Percentiles rank a stretch among this genome's conserved stretches.
phyloP scores from a whole-genome alignment of 1,140 invertebrate species.

The Eupristina koningsbergeri region DNA sequence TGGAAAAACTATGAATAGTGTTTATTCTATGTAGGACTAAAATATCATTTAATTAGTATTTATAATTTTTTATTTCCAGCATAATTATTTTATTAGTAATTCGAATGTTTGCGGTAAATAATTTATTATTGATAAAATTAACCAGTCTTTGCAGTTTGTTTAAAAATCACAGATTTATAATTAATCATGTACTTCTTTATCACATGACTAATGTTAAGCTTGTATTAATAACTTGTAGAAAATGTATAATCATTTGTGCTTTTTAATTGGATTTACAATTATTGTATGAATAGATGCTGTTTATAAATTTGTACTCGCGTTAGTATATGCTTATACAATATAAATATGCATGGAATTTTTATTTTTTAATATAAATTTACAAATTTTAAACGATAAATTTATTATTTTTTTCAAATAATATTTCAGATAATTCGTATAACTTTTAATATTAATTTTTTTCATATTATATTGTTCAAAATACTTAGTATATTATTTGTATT shows the following conservation, averaged over 20 bases:
- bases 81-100: conserved; percentile 4
- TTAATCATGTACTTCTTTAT: conserved; percentile 24
- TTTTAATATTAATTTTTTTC: background rate
- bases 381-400: background rate
- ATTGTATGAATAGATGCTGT: conserved; percentile 4
- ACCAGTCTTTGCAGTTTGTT: conserved; percentile 44
- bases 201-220: conserved; percentile 35
- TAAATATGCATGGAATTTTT: background rate
- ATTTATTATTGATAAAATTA: conserved; percentile 37
- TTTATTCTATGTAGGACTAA: no score
- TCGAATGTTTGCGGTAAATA: conserved; percentile 16
- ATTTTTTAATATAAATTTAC: background rate
- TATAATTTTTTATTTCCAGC: background rate
- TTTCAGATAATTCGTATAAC: background rate
- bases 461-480: background rate
- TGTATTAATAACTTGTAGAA: conserved; percentile 30
- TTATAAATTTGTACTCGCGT: conserved; percentile 43
- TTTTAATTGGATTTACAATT: conserved; percentile 4
- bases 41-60: background rate
- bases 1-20: no score
- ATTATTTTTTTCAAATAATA: background rate
- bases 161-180: conserved; percentile 44
- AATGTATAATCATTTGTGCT: background rate
- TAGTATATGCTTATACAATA: conserved; percentile 2
- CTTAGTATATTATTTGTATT: no score